These are phyloP conservation scores for Sebastolobus alascanus DNA, from an alignment of 2,797 vertebrate species.

Conservation along the genomic window DNA sequence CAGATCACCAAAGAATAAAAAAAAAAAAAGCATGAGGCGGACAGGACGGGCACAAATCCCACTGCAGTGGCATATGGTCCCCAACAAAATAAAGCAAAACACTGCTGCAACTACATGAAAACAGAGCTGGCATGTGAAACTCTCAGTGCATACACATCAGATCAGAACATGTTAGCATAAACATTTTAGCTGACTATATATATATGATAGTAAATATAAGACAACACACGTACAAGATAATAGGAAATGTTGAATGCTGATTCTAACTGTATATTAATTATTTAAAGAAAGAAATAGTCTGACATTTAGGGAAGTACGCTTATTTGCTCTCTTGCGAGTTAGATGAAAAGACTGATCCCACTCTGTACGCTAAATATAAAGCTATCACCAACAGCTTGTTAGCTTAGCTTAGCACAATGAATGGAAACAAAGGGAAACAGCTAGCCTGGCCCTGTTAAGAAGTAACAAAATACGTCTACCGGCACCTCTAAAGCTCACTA, in stretches of 20 bases:
- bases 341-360: not conserved
- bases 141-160: not conserved
- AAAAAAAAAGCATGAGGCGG: slow-evolving; percentile 21
- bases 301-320: not conserved
- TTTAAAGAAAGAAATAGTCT: not conserved
- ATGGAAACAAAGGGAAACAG: not conserved
- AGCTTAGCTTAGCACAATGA: not conserved
- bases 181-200: not conserved
- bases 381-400: not conserved
- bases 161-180: not conserved
- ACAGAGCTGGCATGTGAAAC: not conserved
- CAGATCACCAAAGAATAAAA: slow-evolving; percentile 50
- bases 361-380: not conserved
- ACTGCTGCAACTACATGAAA: not conserved
- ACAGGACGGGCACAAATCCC: slow-evolving; percentile 18
- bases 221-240: not conserved
- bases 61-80: slow-evolving; percentile 25
- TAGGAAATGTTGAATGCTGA: not conserved
- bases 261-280: not conserved
- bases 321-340: not conserved
- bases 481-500: not conserved
- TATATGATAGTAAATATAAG: not conserved
- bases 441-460: not conserved
- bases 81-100: slow-evolving; percentile 12
- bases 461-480: not conserved